These are phyloP conservation scores for pig (Sus scrofa) DNA, from an alignment of 2,113 vertebrate species.

Conservation along the genomic window T2T-Sscrofa CM000812.6:120213501-120214000, in stretches of 20 bases:
- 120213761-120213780: neutral
- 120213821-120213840: neutral
- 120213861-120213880: neutral
- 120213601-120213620: neutral
- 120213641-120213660: neutral
- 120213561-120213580: neutral
- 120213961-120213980: neutral
- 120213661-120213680: neutral
- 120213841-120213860: neutral
- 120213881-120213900: neutral
- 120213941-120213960: neutral
- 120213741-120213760: neutral
- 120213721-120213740: too few species aligned
- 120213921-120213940: neutral
- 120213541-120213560: neutral
- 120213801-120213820: neutral
- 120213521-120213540: neutral
- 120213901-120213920: neutral
- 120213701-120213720: neutral
- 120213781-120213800: neutral
- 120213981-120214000: too few species aligned
- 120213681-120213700: neutral
- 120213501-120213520: neutral
- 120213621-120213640: neutral
- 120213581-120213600: neutral